Evolutionary conservation across 2,888 invertebrate species (phyloP), one percentile per base, ranked within the genome.

Genomic region (Euproctis similis): DNA sequence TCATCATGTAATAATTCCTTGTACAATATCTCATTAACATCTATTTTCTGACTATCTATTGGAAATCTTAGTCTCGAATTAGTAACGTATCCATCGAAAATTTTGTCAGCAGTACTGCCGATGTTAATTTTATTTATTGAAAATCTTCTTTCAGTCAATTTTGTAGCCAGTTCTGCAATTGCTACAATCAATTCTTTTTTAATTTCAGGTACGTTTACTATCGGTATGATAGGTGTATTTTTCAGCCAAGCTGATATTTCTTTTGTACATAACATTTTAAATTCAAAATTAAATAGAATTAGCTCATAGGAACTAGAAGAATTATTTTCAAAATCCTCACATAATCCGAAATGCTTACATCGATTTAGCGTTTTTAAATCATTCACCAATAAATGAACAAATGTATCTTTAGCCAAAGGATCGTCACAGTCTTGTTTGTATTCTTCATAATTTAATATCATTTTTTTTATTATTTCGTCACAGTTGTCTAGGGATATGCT

Each of bases 241-340:
- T 65, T 62, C 17, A 75, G 33, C 73, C 73, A 76, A 12, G 70
- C 63, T 12, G 59, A 46, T 37, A 76, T 70, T 47, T 74, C 69
- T 45, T 62, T 60, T 1, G 59, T 57, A 25, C 68, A 71, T 28
- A 46, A 36, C 2, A 74, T 46, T 39, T 72, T 60, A 12, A 49
- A 39, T 7, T 44, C 46, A 37, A 68, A 61, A 28, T 52, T n/a
- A n/a, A n/a, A n/a, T n/a, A n/a, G n/a, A n/a, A n/a, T n/a, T n/a
- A n/a, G n/a, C n/a, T n/a, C n/a, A n/a, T n/a, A n/a, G n/a, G n/a
- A n/a, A n/a, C n/a, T n/a, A n/a, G n/a, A n/a, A n/a, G n/a, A n/a
- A n/a, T n/a, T n/a, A n/a, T n/a, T n/a, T n/a, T n/a, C n/a, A n/a
- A n/a, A n/a, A n/a, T n/a, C n/a, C n/a, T n/a, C n/a, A n/a, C n/a